These are phyloP conservation scores for Pseudococcus jackbeardsleyi DNA, from an alignment of 2,888 invertebrate genomes.

Conservation along the genomic window DNA sequence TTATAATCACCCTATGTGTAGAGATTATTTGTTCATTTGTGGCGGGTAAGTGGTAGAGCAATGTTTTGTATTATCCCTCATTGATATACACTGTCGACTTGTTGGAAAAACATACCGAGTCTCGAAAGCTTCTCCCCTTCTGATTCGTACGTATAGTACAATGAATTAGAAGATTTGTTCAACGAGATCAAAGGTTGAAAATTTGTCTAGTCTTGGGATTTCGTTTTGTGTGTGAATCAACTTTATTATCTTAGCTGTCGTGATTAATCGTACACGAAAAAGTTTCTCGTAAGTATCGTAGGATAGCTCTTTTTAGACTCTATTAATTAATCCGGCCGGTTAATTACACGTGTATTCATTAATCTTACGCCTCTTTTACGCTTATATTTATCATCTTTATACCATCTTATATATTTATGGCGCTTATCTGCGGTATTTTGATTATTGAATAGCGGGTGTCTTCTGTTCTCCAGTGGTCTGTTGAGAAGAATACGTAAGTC, in stretches of 20 bases:
- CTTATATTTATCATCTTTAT: conserved; percentile 17
- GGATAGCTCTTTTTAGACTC: neutral
- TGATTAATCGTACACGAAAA: conserved; percentile 7
- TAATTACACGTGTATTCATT: conserved; percentile 28
- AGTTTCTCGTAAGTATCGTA: neutral
- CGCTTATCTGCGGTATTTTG: conserved; percentile 15
- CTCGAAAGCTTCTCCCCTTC: conserved; percentile 1
- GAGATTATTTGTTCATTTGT: conserved; percentile 34
- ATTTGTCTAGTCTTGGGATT: neutral
- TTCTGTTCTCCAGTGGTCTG: neutral
- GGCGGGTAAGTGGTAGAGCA: neutral
- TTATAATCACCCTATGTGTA: neutral
- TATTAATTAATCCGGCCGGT: conserved; percentile 30
- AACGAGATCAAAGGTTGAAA: conserved; percentile 40
- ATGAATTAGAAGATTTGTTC: conserved; percentile 41
- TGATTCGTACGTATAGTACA: neutral
- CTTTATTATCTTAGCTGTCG: neutral
- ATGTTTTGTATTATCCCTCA: neutral
- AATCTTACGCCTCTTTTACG: conserved; percentile 38
- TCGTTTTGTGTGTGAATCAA: neutral
- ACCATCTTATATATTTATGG: neutral
- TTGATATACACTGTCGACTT: neutral
- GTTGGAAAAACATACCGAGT: neutral
- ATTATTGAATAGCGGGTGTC: conserved; percentile 44
- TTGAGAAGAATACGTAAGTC: neutral